Conservation (phyloP, 37 sponge, comb jelly and placozoan species). For the Agelas oroides region DNA sequence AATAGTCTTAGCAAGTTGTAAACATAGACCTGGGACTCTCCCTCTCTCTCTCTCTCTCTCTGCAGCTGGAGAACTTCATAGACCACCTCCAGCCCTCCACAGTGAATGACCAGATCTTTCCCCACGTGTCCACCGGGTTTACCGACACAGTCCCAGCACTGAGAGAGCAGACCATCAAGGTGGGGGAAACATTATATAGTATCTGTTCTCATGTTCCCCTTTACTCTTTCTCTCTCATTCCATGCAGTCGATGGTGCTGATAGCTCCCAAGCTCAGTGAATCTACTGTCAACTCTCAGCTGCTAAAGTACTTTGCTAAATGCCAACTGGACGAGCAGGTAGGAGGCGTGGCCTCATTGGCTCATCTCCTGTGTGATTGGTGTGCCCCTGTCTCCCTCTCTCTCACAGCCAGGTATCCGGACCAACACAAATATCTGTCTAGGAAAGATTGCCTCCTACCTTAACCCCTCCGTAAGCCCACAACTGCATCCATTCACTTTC, state of each 20-base stretch:
- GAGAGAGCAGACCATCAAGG: slow-evolving; percentile 95
- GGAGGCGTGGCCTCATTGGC: not conserved
- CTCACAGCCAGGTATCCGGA: slow-evolving; percentile 79
- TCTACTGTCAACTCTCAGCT: slow-evolving; percentile 77
- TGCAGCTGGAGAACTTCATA: slow-evolving; percentile 74
- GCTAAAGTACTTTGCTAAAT: slow-evolving; percentile 91
- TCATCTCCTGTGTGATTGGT: not conserved
- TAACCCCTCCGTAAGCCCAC: slow-evolving; percentile 46
- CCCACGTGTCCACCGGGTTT: slow-evolving; percentile 85
- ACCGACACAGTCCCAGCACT: slow-evolving; percentile 90
- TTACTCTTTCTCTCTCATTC: not conserved
- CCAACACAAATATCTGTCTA: slow-evolving; percentile 93
- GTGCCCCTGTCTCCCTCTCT: not conserved
- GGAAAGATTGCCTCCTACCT: slow-evolving; percentile 86
- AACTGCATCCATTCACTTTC: too few species aligned
- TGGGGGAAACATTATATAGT: too few species aligned
- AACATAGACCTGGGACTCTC: not conserved
- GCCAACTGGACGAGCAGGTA: slow-evolving; percentile 89
- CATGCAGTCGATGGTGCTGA: slow-evolving; percentile 77
- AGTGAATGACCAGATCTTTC: slow-evolving; percentile 88
- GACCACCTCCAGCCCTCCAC: slow-evolving; percentile 81
- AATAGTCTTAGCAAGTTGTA: not conserved
- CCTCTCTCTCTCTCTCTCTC: not conserved
- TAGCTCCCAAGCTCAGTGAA: slow-evolving; percentile 85
- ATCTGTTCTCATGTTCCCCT: not conserved